Evolutionary conservation across 2,113 vertebrate species (phyloP).

Genomic region (Sterrhoptilus dennistouni): DNA sequence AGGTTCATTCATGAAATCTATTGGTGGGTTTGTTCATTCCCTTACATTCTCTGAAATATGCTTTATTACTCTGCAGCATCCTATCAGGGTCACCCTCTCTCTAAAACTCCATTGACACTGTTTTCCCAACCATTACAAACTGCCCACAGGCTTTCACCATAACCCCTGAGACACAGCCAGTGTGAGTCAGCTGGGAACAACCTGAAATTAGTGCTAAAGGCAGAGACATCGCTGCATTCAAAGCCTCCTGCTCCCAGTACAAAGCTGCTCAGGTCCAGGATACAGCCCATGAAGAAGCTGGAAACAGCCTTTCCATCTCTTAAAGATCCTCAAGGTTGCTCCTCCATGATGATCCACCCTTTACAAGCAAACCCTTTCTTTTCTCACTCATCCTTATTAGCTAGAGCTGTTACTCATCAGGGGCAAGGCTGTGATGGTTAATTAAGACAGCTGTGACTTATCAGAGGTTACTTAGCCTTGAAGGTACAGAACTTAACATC

Average conservation of each 20-base stretch:
- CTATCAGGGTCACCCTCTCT: neutral
- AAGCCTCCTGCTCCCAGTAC: neutral
- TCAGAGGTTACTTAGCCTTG: too few relatives aligned
- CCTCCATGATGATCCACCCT: too few relatives aligned
- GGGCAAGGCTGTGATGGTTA: too few relatives aligned
- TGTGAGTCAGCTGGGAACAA: neutral
- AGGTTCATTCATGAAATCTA: fast-evolving
- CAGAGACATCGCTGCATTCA: neutral
- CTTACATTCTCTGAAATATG: neutral
- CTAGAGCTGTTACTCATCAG: too few relatives aligned
- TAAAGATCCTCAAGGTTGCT: neutral
- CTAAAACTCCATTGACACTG: neutral
- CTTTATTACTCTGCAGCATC: neutral
- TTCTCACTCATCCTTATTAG: too few relatives aligned
- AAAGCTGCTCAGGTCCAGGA: neutral
- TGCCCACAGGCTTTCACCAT: neutral
- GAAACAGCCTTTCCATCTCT: neutral
- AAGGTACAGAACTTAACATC: too few relatives aligned
- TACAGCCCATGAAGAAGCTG: neutral
- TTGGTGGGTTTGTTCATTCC: neutral
- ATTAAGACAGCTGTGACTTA: too few relatives aligned
- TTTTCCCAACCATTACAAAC: neutral
- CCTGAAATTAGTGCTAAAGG: neutral
- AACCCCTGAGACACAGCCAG: neutral
- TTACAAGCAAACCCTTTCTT: too few relatives aligned